Evolutionary conservation across 2,797 vertebrate species (phyloP).

Genomic region (Sebastes reedi): DNA sequence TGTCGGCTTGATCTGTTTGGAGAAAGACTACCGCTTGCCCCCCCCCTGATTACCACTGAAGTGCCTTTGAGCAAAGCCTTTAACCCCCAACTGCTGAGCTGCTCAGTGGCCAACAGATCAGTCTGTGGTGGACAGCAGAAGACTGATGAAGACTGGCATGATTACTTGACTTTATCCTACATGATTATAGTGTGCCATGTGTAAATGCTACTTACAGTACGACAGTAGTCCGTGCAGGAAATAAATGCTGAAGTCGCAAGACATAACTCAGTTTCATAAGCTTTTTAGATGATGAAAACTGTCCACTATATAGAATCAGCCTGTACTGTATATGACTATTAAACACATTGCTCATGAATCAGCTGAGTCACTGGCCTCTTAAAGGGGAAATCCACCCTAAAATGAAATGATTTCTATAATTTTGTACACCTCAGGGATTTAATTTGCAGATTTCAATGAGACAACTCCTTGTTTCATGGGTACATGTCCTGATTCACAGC

Average conservation of each 20-base stretch:
- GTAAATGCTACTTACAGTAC: conserved; percentile 10
- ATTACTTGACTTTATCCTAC: conserved; percentile 9
- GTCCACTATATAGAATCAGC: neutral
- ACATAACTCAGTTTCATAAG: conserved; percentile 1
- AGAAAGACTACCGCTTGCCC: neutral
- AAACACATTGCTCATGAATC: conserved; percentile 7
- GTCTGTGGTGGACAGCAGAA: conserved; percentile 7
- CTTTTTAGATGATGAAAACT: conserved; percentile 5
- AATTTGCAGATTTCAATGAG: neutral
- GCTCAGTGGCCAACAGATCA: neutral
- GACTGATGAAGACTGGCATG: conserved; percentile 2
- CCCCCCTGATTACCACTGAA: neutral
- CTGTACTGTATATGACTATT: neutral
- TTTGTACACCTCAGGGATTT: neutral
- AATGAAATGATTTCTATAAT: neutral
- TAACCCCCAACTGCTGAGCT: neutral
- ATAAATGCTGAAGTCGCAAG: conserved; percentile 28
- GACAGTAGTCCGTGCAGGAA: neutral
- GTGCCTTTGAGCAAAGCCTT: conserved; percentile 10
- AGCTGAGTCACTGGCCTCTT: conserved; percentile 13
- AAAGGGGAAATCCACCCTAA: conserved; percentile 13
- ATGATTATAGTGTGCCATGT: conserved; percentile 31
- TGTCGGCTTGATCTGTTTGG: neutral
- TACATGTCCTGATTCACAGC: neutral
- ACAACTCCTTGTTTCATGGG: neutral